Percentiles rank a stretch among this genome's conserved stretches.
phyloP scores from a whole-genome alignment of 2,888 invertebrate species.

The Tachina grossa region DNA sequence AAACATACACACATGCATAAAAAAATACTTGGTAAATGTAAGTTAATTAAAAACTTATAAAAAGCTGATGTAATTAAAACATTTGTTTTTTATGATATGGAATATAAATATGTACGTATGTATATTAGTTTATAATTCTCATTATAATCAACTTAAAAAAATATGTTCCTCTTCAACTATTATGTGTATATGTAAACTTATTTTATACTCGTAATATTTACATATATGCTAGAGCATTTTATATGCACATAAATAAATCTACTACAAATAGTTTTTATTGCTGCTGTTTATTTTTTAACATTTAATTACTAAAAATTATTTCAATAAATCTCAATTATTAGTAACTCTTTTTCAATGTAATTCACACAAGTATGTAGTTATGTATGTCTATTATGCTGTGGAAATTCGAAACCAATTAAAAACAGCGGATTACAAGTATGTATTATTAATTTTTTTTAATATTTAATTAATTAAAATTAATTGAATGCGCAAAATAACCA shows the following conservation, averaged over 20 bases:
- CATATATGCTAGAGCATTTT: background rate
- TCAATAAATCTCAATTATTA: conserved; percentile 45
- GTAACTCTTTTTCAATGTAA: conserved; percentile 28
- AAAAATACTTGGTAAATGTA: too few relatives aligned
- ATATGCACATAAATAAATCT: background rate
- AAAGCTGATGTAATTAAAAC: too few relatives aligned
- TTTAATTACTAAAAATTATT: conserved; percentile 1
- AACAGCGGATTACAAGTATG: conserved; percentile 28
- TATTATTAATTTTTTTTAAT: background rate
- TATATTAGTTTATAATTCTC: background rate
- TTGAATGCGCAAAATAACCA: conserved; percentile 20
- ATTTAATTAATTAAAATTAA: conserved; percentile 57
- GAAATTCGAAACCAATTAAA: conserved; percentile 1
- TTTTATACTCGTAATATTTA: too few relatives aligned
- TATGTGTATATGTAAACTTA: too few relatives aligned
- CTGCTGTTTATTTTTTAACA: conserved; percentile 5
- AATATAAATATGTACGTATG: background rate
- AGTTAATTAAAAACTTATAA: too few relatives aligned
- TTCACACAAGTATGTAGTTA: background rate
- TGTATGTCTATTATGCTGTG: background rate
- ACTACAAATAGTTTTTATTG: background rate
- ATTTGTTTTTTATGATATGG: too few relatives aligned
- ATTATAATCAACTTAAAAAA: too few relatives aligned
- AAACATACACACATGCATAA: too few relatives aligned
- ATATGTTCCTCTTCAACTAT: too few relatives aligned